Base-by-base conservation (phyloP, 2,797 vertebrate genomes). In the Sebastes hopkinsi region DNA sequence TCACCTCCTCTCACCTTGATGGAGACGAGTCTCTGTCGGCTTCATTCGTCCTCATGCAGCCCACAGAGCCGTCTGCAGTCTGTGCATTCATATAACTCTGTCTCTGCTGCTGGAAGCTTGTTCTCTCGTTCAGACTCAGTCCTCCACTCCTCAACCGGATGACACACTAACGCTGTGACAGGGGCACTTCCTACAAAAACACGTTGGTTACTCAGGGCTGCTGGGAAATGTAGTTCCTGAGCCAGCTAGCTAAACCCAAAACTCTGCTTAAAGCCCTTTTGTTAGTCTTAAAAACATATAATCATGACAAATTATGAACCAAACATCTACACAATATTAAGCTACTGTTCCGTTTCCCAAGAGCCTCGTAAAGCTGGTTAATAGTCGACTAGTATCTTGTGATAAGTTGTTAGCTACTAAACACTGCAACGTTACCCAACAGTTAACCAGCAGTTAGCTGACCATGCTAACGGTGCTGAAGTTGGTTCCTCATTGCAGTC, bases 141-240 rank as follows among this genome's bases (percentile, higher is more conserved):
- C 78, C 84, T 82, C 82, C 86, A 81, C 81, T 91, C 82, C 73
- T 84, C 89, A 77, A 91, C 93, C 95, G 95, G 95, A 96, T 93
- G 90, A 67, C 91, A 88, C 76, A 46, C 23, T 85, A 76, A 83
- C 11, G 64, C 69, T 88, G n/a, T 78, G 80, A 75, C 86, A 68
- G 80, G 34, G 58, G 52, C 68, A 95, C 92, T 96, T 96, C 95
- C 95, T 89, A 86, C 75, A 92, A 94, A 95, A 94, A 93, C 88
- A 93, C 69, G 58, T 80, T 89, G 55, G 59, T 22, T 55, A 71
- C 71, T 6, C 5, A 8, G 0, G 3, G 36, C 20, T 77, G 6
- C 3, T 79, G 94, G 95, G 94, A 93, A 81, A 79, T 91, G 93
- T 83, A 92, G 94, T 96, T 80, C 16, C 14, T 52, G 46, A 52